These are phyloP conservation scores for Sabatieria punctata DNA, from an alignment of 2,888 invertebrate species.

Conservation along the genomic window DNA sequence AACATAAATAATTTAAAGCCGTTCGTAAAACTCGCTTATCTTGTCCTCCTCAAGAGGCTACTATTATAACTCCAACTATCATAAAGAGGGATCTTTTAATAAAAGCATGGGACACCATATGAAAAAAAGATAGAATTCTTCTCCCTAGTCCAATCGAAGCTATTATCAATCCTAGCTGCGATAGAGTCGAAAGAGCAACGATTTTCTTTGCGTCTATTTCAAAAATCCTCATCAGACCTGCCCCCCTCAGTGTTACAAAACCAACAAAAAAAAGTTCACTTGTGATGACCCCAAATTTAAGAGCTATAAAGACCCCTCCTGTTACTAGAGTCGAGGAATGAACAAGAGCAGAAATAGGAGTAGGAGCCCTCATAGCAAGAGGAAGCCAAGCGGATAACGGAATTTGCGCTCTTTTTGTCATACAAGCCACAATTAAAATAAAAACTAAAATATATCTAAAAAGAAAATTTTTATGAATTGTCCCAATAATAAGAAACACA, in stretches of 20 bases:
- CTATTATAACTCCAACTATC: constrained; percentile 52
- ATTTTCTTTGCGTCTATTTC: constrained; percentile 52
- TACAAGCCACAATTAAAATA: constrained; percentile 39
- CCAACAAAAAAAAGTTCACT: constrained; percentile 3
- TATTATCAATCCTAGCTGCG: constrained; percentile 56
- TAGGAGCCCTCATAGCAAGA: constrained; percentile 56
- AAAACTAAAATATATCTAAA: constrained; percentile 38
- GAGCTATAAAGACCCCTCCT: constrained; percentile 43
- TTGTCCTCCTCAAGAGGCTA: constrained; percentile 46
- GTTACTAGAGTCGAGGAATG: constrained; percentile 63
- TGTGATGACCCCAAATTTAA: constrained; percentile 14
- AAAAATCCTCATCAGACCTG: constrained; percentile 32
- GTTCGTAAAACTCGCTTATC: neutral
- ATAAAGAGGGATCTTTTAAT: constrained; percentile 59
- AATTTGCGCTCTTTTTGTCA: constrained; percentile 62
- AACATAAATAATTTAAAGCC: constrained; percentile 2
- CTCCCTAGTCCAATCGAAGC: constrained; percentile 44
- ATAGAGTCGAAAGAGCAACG: constrained; percentile 58
- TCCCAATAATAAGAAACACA: constrained; percentile 10
- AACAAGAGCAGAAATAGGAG: constrained; percentile 55
- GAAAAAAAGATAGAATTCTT: constrained; percentile 48
- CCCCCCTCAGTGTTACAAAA: constrained; percentile 25
- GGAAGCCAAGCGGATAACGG: constrained; percentile 60
- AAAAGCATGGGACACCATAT: constrained; percentile 53
- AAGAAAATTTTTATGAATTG: constrained; percentile 32